Evolutionary conservation across 2,113 vertebrate species (phyloP).

Genomic region (Uropsilus gracilis): DNA sequence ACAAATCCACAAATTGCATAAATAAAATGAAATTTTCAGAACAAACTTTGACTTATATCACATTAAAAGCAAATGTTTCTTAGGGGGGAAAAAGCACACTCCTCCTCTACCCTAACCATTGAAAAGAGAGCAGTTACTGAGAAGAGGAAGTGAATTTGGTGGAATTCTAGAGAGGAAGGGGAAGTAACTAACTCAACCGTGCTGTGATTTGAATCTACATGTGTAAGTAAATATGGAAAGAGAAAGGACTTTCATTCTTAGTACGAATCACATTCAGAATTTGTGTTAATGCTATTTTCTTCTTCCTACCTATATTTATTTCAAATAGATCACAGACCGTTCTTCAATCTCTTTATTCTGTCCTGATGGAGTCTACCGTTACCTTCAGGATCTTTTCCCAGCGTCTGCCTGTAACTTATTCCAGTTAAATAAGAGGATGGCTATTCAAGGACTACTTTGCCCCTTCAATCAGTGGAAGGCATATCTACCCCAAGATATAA

Average conservation of each 20-base stretch:
- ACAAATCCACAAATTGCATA: background rate
- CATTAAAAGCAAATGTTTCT: background rate
- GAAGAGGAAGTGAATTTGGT: background rate
- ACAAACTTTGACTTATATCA: background rate
- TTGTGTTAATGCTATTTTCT: constrained; percentile 44
- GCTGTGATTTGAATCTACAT: background rate
- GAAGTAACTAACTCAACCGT: background rate
- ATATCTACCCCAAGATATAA: background rate
- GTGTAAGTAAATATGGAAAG: background rate
- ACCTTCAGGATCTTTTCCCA: constrained; percentile 46
- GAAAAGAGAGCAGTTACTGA: background rate
- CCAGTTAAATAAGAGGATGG: background rate
- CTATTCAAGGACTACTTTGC: background rate
- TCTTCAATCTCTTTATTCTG: constrained; percentile 52
- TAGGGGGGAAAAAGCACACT: background rate
- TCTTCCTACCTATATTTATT: background rate
- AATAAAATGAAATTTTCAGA: background rate
- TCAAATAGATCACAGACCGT: constrained; percentile 27
- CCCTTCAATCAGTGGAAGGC: background rate
- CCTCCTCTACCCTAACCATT: background rate
- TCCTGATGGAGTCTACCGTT: constrained; percentile 51
- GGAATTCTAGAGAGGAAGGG: background rate
- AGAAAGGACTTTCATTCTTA: background rate
- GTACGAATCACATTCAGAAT: background rate
- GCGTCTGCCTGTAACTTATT: constrained; percentile 47